These are phyloP conservation scores for Ophion obscuratus DNA, from an alignment of 2,888 invertebrate genomes.

Conservation along the genomic window DNA sequence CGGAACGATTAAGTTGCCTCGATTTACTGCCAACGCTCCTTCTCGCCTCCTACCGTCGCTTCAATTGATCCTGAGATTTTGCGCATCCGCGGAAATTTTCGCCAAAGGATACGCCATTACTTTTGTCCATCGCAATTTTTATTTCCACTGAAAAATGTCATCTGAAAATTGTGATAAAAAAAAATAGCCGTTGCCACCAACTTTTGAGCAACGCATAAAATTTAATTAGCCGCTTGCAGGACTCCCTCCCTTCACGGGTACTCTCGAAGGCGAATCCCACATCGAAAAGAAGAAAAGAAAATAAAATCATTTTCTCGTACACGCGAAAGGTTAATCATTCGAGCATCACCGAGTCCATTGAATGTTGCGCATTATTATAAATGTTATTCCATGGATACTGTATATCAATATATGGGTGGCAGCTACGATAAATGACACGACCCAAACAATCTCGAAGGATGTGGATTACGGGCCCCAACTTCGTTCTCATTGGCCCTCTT, in stretches of 20 bases:
- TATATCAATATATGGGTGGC: not conserved
- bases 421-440: slow-evolving; percentile 7
- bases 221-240: not conserved
- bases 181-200: not conserved
- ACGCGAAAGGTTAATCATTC: slow-evolving; percentile 49
- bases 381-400: not conserved
- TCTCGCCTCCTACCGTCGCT: not conserved
- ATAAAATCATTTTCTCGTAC: not conserved
- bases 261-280: not conserved
- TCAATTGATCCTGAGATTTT: slow-evolving; percentile 19
- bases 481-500: slow-evolving; percentile 20
- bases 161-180: not conserved
- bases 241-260: not conserved
- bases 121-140: not conserved
- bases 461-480: slow-evolving; percentile 39
- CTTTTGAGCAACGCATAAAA: not conserved
- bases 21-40: slow-evolving; percentile 59
- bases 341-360: slow-evolving; percentile 53
- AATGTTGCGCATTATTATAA: slow-evolving; percentile 1
- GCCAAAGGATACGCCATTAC: not conserved
- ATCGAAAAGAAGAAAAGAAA: not conserved
- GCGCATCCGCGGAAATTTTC: not conserved
- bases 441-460: slow-evolving; percentile 16
- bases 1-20: slow-evolving; percentile 51
- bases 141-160: not conserved